Conservation (phyloP, 2,888 invertebrate species). For the Merodon equestris region DNA sequence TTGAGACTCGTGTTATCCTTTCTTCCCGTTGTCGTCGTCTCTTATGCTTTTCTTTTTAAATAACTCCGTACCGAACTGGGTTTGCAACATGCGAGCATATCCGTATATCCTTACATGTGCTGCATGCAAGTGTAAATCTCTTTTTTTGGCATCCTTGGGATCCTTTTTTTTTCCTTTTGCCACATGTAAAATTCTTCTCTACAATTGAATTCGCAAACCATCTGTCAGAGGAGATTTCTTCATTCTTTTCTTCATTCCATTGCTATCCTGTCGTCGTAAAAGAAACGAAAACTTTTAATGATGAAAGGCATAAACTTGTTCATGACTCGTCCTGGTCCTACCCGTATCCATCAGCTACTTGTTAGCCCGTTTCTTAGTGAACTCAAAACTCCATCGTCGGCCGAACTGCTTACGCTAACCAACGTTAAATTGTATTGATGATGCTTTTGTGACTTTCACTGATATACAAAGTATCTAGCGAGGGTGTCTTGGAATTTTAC, state of each 20-base stretch:
- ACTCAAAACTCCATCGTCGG: slow-evolving; percentile 54
- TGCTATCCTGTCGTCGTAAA: slow-evolving; percentile 36
- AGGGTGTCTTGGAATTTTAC: slow-evolving; percentile 54
- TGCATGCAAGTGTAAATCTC: neutral
- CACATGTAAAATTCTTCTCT: slow-evolving; percentile 11
- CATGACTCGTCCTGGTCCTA: neutral
- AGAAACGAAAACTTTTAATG: slow-evolving; percentile 76
- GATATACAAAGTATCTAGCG: slow-evolving; percentile 56
- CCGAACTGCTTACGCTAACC: slow-evolving; percentile 65
- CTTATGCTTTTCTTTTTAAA: slow-evolving; percentile 19
- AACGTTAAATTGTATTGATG: slow-evolving; percentile 68
- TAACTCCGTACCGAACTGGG: slow-evolving; percentile 29
- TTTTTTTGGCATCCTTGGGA: neutral
- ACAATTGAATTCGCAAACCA: slow-evolving; percentile 58
- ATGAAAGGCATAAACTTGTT: slow-evolving; percentile 77
- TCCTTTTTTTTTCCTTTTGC: neutral
- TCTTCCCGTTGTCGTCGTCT: neutral
- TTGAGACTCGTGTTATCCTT: slow-evolving; percentile 23
- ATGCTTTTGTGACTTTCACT: slow-evolving; percentile 62
- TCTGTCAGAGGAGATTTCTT: slow-evolving; percentile 28
- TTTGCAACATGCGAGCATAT: slow-evolving; percentile 29
- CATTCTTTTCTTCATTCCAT: slow-evolving; percentile 5
- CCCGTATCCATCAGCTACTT: slow-evolving; percentile 16
- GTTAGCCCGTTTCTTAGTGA: slow-evolving; percentile 41
- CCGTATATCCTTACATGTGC: slow-evolving; percentile 32